Evolutionary conservation across 2,888 invertebrate genomes (phyloP).

Genomic region (Agrochola lychnidis): DNA sequence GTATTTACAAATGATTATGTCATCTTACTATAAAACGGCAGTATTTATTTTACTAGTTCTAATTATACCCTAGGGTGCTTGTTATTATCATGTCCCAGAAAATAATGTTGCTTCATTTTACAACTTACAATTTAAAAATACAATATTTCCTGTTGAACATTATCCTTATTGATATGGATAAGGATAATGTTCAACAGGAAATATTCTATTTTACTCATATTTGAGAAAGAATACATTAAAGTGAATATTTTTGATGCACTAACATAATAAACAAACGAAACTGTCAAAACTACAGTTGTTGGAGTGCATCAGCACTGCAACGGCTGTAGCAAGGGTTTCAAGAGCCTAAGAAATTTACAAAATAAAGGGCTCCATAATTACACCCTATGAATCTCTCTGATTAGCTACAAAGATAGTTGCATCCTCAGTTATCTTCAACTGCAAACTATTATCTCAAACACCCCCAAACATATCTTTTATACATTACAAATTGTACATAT

Average conservation of each 20-base stretch:
- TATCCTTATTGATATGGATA: slow-evolving; percentile 5
- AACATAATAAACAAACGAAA: background rate
- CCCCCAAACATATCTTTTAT: background rate
- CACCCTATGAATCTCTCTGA: background rate
- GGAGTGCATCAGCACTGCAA: no score
- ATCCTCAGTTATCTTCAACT: background rate
- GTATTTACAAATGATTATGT: background rate
- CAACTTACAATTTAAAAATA: slow-evolving; percentile 5
- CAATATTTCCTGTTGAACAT: slow-evolving; percentile 6
- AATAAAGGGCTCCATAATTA: background rate
- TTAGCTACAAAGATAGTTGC: background rate
- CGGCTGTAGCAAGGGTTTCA: background rate
- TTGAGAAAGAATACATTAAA: background rate
- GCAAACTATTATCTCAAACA: background rate
- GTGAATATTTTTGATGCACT: background rate
- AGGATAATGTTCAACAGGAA: no score
- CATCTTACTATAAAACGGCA: slow-evolving; percentile 1
- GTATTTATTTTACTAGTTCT: background rate
- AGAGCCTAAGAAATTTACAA: background rate
- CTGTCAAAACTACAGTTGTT: background rate
- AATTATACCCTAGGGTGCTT: background rate
- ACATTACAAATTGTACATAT: background rate
- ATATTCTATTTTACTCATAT: background rate
- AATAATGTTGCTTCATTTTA: background rate
- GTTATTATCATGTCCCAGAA: background rate